phyloP scores from a whole-genome alignment of 2,888 invertebrate species.

The Muscina levida region DNA sequence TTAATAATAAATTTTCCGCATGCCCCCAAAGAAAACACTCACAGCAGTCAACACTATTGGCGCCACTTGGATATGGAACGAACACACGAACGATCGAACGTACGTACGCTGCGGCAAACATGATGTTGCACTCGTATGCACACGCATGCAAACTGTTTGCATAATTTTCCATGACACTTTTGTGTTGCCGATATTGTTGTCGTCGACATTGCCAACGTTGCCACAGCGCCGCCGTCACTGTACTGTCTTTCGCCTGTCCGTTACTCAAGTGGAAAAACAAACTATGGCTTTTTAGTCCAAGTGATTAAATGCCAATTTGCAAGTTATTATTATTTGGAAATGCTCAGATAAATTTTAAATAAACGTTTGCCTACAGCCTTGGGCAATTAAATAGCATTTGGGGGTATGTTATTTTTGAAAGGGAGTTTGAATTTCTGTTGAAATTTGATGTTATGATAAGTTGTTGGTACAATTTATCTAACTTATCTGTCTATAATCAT shows the following conservation, averaged over 20 bases:
- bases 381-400: neutral
- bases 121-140: neutral
- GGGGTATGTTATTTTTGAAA: too few relatives aligned
- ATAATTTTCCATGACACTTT: constrained; percentile 36
- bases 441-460: too few relatives aligned
- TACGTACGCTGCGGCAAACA: constrained; percentile 11
- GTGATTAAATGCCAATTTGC: constrained; percentile 29
- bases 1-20: constrained; percentile 18
- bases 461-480: too few relatives aligned
- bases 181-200: too few relatives aligned
- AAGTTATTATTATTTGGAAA: constrained; percentile 9
- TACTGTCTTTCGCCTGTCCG: too few relatives aligned
- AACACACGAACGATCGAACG: neutral
- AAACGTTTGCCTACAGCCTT: neutral
- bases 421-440: too few relatives aligned
- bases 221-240: too few relatives aligned
- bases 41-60: constrained; percentile 2
- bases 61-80: constrained; percentile 4
- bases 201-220: too few relatives aligned
- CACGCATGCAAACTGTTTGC: constrained; percentile 22
- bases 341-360: neutral
- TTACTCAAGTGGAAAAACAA: neutral
- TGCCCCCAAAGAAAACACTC: constrained; percentile 18
- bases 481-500: too few relatives aligned
- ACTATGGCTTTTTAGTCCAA: constrained; percentile 1